Percentiles rank a stretch among this genome's conserved stretches.
Evolutionary conservation across 2,888 invertebrate species (phyloP).

Genomic region (Hypomecis atomaria): DNA sequence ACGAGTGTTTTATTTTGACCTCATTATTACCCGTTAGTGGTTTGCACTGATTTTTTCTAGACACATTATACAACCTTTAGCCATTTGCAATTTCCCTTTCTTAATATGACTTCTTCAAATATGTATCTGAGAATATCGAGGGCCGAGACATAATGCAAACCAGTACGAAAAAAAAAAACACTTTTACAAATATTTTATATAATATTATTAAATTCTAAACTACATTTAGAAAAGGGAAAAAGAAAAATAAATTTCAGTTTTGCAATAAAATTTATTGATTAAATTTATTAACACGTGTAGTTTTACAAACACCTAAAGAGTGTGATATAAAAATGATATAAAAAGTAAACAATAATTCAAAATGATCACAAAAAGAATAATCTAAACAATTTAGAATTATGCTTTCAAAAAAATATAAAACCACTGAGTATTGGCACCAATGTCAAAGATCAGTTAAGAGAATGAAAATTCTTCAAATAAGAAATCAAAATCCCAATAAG

Average conservation of each 20-base stretch:
- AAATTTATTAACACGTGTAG: conserved; percentile 52
- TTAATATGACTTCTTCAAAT: too few relatives aligned
- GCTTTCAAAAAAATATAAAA: conserved; percentile 17
- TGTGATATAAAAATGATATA: conserved; percentile 31
- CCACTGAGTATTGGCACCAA: conserved; percentile 52
- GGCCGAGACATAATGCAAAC: too few relatives aligned
- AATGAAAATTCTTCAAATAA: conserved; percentile 80
- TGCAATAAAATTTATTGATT: too few relatives aligned
- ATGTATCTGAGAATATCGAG: too few relatives aligned
- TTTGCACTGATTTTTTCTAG: too few relatives aligned
- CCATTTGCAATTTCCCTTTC: too few relatives aligned
- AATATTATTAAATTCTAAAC: too few relatives aligned
- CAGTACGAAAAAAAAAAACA: too few relatives aligned
- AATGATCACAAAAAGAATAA: conserved; percentile 20
- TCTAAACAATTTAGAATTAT: neutral
- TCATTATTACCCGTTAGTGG: too few relatives aligned
- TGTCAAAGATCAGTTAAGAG: conserved; percentile 10
- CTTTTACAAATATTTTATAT: too few relatives aligned
- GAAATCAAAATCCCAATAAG: conserved; percentile 62
- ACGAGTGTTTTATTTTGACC: conserved; percentile 62
- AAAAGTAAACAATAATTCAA: conserved; percentile 28
- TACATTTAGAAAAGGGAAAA: too few relatives aligned
- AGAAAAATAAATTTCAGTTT: conserved; percentile 37
- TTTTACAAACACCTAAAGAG: conserved; percentile 24
- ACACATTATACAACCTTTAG: too few relatives aligned